phyloP scores from a whole-genome alignment of 2,888 invertebrate genomes.

The Brenthis daphne region DNA sequence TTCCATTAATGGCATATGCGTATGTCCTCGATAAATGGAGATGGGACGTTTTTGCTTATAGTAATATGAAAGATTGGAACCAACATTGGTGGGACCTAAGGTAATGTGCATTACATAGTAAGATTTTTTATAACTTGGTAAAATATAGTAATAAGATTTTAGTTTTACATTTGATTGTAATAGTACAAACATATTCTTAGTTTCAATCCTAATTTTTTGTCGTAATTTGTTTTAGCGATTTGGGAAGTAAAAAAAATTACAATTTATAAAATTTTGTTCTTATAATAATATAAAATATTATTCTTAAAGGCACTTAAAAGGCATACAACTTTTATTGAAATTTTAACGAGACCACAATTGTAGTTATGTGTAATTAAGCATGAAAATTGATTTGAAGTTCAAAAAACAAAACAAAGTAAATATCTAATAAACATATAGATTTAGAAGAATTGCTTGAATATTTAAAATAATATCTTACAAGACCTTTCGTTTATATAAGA shows the following conservation, averaged over 20 bases:
- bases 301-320: constrained; percentile 10
- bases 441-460: no score
- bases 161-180: no score
- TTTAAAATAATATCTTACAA: no score
- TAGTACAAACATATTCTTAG: no score
- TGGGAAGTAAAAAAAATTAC: no score
- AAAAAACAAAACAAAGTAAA: not conserved
- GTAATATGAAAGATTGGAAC: constrained; percentile 65
- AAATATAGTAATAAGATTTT: no score
- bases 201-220: not conserved
- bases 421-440: not conserved
- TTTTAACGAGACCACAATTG: not conserved
- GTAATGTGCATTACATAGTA: constrained; percentile 42
- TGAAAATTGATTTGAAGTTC: constrained; percentile 4
- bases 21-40: constrained; percentile 74
- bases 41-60: constrained; percentile 71
- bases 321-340: not conserved
- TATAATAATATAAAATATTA: no score
- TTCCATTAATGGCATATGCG: constrained; percentile 73
- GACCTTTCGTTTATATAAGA: no score
- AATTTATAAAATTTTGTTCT: no score
- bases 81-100: constrained; percentile 75
- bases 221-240: not conserved
- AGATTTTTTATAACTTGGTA: no score
- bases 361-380: not conserved